Evolutionary conservation across 1,140 invertebrate genomes (phyloP).

Genomic region (Ips typographus): DNA sequence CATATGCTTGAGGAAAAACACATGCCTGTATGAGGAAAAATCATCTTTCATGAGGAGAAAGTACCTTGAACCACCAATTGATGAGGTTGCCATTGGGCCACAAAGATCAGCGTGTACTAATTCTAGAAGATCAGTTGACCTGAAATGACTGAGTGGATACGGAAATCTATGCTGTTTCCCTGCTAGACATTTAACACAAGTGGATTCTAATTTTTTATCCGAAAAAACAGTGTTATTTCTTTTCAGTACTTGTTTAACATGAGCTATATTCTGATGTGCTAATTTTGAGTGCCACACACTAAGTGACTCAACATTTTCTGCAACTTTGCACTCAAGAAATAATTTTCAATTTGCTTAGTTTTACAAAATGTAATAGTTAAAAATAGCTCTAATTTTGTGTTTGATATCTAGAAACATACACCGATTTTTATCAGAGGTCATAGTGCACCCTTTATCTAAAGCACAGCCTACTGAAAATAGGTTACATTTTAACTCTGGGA

Average conservation of each 20-base stretch:
- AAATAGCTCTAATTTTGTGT: neutral
- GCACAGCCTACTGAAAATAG: conserved; percentile 1
- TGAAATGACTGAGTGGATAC: no score
- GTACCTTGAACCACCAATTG: no score
- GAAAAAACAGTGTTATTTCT: neutral
- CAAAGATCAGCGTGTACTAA: no score
- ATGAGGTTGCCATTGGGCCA: no score
- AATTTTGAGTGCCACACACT: conserved; percentile 1
- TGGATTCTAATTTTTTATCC: neutral
- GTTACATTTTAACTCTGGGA: neutral
- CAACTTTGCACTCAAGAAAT: neutral
- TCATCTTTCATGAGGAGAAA: no score
- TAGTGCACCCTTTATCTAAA: neutral
- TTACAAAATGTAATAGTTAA: neutral
- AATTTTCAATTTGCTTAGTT: neutral
- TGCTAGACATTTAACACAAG: neutral
- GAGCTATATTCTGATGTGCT: neutral
- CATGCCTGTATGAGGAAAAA: neutral
- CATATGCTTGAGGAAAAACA: conserved; percentile 2
- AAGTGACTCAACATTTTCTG: neutral
- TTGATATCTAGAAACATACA: neutral
- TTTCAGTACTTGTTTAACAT: neutral
- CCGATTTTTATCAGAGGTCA: neutral
- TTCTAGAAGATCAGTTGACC: no score
- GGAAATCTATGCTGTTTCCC: neutral